Evolutionary conservation across 1,140 invertebrate species (phyloP), one percentile per base, ranked within the genome.

Genomic region (Cyphomyrmex costatus): DNA sequence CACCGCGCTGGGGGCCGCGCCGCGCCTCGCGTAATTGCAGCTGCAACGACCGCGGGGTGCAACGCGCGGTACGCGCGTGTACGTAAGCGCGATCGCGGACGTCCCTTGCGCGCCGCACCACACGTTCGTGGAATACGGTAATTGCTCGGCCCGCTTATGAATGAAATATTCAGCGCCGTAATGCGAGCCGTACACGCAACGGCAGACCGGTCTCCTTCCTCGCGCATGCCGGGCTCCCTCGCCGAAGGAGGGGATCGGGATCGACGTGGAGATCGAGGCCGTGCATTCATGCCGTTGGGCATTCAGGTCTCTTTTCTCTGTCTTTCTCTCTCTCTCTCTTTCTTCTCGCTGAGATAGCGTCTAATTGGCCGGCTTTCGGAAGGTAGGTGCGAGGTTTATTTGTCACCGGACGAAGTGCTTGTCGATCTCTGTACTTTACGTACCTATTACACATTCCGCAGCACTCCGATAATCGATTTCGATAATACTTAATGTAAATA

Each of bases 161-260:
- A 94, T 94, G 93, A 93, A 94, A 94, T 94, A 94, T 94, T 94
- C 92, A 91, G 42, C 86, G 84, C 71, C 90, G 91, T 94, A 93
- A 93, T 93, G 92, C 91, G 89, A 89, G 83, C 90, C 85, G 76
- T 46, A 87, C 93, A 93, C 93, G 93, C 93, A 92, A 93, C 88
- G 85, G 87, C 91, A 85, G 90, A 91, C 90, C 90, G 83, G 90
- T 91, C 90, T 83, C 79, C 53, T 86, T 91, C 89, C 36, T 87
- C 80, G 84, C 61, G 84, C 73, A 61, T 73, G 68, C 58, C 83
- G 33, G 53, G 36, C 36, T 58, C 65, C 58, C 79, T 24, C 36
- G n/a, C 27, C 27, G 42, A 36, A 36, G 56, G 58, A n/a, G 33
- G 58, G 73, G 63, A 68, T 51, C 86, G 6, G 42, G 56, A 83